Base-by-base conservation (phyloP, 2,797 vertebrate genomes). In the Lepidocolaptes lacrymiger region DNA sequence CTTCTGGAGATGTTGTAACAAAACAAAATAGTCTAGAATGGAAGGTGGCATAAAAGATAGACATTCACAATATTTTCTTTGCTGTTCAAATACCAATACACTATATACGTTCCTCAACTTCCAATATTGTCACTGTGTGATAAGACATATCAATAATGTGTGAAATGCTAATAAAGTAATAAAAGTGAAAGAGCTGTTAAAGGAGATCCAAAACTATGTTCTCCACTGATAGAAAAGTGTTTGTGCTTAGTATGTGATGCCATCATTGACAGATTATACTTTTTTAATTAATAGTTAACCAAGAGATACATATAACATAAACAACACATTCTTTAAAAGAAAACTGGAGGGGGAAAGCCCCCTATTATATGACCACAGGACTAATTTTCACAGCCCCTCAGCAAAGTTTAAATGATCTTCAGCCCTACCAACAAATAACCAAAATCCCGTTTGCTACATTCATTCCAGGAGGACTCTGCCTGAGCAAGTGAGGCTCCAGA, bases 281-380 rank as follows among this genome's bases (percentile, higher is more conserved):
- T 85, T 83, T 75, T 18, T 4, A 78, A 51, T 79, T 52, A 72
- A 41, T 58, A 55, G 9, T 36, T 18, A 32, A 56, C 23, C 26
- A 73, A 91, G 32, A 52, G 4, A 32, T 51, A 43, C 51, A 43
- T 6, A 36, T 44, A 82, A 69, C 62, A 52, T 48, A 48, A 75
- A 62, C 22, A 69, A 73, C 14, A 18, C 4, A 23, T 71, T 78
- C 46, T 88, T 12, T n/a, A 21, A 67, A 56, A 56, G 27, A 49
- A 85, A 83, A 34, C 4, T n/a, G 14, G 4, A 34, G 6, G 14
- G 7, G 5, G 0, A 1, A 2, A 14, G 30, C 14, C 24, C 23
- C 8, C 3, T 27, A 10, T 84, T 64, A 12, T 26, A n/a, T 63
- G 72, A 54, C 26, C 26, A 44, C 9, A 59, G 19, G 13, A 12